Evolutionary conservation across 2,797 vertebrate genomes (phyloP), one percentile per base, ranked within the genome.

Genomic region (Brachymystax lenok): DNA sequence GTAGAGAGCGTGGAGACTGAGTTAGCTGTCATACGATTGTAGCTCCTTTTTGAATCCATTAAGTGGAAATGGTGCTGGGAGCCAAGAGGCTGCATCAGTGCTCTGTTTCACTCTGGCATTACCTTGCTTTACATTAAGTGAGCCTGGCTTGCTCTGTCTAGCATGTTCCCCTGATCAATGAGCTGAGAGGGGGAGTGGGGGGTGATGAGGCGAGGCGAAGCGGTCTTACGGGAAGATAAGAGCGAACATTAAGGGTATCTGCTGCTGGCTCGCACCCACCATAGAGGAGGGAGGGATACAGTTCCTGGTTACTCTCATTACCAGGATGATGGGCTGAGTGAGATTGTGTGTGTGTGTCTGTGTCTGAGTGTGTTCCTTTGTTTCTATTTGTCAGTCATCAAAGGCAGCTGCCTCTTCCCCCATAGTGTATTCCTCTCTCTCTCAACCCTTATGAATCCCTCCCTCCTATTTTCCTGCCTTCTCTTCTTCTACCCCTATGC

Each of bases 181-280:
- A n/a, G 67, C 52, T 56, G 66, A 64, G 46, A 68, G 68, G n/a
- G 40, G 67, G 33, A 35, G 17, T 10, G 33, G 74, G 19, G 51
- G 64, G 78, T 52, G 75, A 73, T 69, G 80, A 82, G 73, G 79
- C 77, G 5, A 28, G 78, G 74, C 40, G 40, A 46, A 12, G 40
- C 4, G 54, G 21, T 83, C 91, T 92, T 91, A 92, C 83, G 85
- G 90, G 88, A 91, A 90, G 92, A 46, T 90, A 90, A 91, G 84
- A 82, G 21, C 64, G 85, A 93, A 92, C 90, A 78, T 94, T 93
- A 74, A 59, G 70, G 77, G 81, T 78, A 83, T 52, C 76, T 75
- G 75, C 75, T 67, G 71, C 51, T 51, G n/a, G n/a, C 46, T 19
- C 14, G 27, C 19, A 28, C 70, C 24, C n/a, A 71, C 16, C 74